phyloP scores from a whole-genome alignment of 2,888 invertebrate species.

The Trichacis sp. region DNA sequence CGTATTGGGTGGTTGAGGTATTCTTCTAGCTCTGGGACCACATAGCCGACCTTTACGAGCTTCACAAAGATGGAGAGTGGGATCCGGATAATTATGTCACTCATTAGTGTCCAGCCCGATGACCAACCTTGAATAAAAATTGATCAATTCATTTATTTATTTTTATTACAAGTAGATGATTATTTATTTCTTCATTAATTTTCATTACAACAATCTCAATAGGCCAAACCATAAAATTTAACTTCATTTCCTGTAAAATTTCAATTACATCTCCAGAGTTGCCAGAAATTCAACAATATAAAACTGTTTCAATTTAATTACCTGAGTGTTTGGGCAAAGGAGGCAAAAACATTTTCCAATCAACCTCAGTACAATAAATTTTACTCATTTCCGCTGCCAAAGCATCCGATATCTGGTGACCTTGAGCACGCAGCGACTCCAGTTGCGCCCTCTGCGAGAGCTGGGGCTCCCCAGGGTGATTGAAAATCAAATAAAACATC shows the following conservation, averaged over 20 bases:
- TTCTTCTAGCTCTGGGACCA: conserved; percentile 72
- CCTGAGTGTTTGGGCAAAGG: conserved; percentile 74
- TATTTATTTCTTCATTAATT: no score
- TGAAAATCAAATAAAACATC: conserved; percentile 78
- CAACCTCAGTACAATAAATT: conserved; percentile 71
- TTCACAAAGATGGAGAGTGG: conserved; percentile 80
- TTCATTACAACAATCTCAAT: no score
- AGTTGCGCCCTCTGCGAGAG: conserved; percentile 52
- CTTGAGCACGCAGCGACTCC: conserved; percentile 52
- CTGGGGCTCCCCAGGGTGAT: conserved; percentile 67
- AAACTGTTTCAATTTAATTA: no score
- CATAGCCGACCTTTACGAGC: conserved; percentile 73
- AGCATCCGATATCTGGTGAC: conserved; percentile 61
- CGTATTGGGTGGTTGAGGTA: conserved; percentile 77
- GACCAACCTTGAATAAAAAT: conserved; percentile 70
- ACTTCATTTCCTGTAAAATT: no score
- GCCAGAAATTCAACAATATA: no score
- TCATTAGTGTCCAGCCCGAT: conserved; percentile 80
- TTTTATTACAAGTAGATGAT: no score
- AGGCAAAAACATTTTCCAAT: conserved; percentile 81
- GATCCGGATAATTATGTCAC: conserved; percentile 77
- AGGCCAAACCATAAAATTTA: no score
- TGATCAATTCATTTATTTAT: no score
- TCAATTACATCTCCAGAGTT: no score
- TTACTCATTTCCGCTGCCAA: conserved; percentile 69